Percentiles rank a stretch among this genome's conserved stretches.
phyloP scores from a whole-genome alignment of 2,888 invertebrate species.

The Cephus pulcher region DNA sequence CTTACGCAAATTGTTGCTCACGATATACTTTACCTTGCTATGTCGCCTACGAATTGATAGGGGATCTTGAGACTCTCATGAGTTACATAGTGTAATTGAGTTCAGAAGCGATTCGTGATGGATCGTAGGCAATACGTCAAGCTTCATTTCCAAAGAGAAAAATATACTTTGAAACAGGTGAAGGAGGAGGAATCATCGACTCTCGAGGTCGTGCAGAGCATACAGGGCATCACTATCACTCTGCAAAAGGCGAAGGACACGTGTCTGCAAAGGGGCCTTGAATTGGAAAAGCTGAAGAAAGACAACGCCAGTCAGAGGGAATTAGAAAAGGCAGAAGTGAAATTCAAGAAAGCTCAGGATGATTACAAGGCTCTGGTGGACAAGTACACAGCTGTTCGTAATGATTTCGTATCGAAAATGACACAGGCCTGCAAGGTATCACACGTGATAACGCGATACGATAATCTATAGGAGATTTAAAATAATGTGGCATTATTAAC shows the following conservation, averaged over 20 bases:
- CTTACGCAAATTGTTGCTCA: not conserved
- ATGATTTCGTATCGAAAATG: conserved; percentile 97
- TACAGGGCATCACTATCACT: conserved; percentile 89
- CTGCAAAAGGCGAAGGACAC: conserved; percentile 93
- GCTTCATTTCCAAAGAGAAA: not conserved
- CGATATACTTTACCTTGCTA: not conserved
- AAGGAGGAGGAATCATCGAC: conserved; percentile 96
- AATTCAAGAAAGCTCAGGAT: conserved; percentile 93
- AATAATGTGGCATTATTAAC: not conserved
- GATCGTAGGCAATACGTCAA: not conserved
- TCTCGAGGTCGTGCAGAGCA: conserved; percentile 85
- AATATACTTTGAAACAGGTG: conserved; percentile 68
- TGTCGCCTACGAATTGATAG: not conserved
- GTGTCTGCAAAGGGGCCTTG: conserved; percentile 86
- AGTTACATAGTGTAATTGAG: not conserved
- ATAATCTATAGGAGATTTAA: not conserved
- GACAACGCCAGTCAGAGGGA: conserved; percentile 93
- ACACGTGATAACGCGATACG: not conserved
- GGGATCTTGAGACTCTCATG: not conserved
- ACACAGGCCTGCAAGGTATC: conserved; percentile 85
- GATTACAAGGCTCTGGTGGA: conserved; percentile 93
- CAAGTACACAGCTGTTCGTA: conserved; percentile 90
- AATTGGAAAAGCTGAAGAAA: conserved; percentile 89
- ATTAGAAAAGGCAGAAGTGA: conserved; percentile 91
- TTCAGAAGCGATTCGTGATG: not conserved